These are phyloP conservation scores for Bombus vancouverensis DNA, from an alignment of 1,140 invertebrate species.

Conservation along the genomic window DNA sequence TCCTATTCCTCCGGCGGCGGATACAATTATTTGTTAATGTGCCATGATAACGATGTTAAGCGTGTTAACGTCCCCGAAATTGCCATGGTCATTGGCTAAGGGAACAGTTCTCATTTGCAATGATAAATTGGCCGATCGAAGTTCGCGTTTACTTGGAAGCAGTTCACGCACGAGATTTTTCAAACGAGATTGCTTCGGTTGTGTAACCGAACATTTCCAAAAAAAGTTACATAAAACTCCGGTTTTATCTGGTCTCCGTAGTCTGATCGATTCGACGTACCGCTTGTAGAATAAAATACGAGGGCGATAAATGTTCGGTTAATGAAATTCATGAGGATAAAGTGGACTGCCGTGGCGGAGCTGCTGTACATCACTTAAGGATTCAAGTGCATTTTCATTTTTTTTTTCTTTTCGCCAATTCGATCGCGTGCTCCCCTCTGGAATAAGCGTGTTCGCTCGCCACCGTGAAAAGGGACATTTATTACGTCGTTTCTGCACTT, in stretches of 20 bases:
- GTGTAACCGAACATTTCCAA: slow-evolving; percentile 4
- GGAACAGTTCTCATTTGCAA: not conserved
- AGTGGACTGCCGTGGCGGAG: slow-evolving; percentile 41
- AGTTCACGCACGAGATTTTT: slow-evolving; percentile 6
- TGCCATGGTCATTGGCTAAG: not conserved
- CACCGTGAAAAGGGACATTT: slow-evolving; percentile 55
- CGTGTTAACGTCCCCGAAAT: not conserved
- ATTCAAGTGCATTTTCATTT: slow-evolving; percentile 72
- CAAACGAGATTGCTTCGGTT: slow-evolving; percentile 3
- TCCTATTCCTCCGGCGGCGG: not conserved
- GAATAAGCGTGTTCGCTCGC: slow-evolving; percentile 70
- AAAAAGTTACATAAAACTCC: slow-evolving; percentile 24
- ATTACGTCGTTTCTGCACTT: slow-evolving; percentile 19
- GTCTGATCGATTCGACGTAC: not conserved
- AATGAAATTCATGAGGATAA: slow-evolving; percentile 74
- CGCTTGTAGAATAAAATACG: slow-evolving; percentile 25
- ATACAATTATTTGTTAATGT: slow-evolving; percentile 6
- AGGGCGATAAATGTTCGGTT: slow-evolving; percentile 21
- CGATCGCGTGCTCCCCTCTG: slow-evolving; percentile 69
- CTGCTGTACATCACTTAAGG: slow-evolving; percentile 66
- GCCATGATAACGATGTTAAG: not conserved
- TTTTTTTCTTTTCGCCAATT: slow-evolving; percentile 55
- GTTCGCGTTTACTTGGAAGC: slow-evolving; percentile 11
- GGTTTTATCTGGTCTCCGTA: not conserved
- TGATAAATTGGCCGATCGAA: slow-evolving; percentile 18